A percentile compares a stretch with the other conserved stretches of the same genome.
Evolutionary conservation across 2,797 vertebrate species (phyloP).

Genomic region (Triplophysa yarkandensis): DNA sequence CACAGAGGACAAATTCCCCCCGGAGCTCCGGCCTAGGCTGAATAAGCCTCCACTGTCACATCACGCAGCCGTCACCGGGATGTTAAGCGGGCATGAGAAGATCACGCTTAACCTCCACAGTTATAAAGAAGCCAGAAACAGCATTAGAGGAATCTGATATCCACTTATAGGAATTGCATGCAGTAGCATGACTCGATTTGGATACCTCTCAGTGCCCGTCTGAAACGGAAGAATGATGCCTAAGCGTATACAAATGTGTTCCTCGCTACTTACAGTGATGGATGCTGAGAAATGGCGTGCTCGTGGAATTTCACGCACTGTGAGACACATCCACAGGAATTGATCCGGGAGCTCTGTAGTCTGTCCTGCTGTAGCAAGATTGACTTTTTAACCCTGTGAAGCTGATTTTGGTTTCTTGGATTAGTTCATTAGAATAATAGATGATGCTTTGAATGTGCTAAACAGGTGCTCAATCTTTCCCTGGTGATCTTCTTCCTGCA

Average conservation of each 20-base stretch:
- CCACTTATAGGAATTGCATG: constrained; percentile 1
- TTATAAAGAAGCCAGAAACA: background rate
- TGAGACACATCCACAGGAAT: background rate
- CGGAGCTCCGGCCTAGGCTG: constrained; percentile 54
- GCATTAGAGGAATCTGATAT: constrained; percentile 18
- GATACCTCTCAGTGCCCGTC: background rate
- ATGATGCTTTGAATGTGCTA: background rate
- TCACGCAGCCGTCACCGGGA: constrained; percentile 63
- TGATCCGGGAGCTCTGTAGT: background rate
- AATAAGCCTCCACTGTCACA: constrained; percentile 62
- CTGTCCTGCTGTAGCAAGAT: background rate
- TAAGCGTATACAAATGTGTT: background rate
- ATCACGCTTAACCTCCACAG: constrained; percentile 12
- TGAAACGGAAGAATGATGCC: background rate
- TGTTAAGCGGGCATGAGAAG: constrained; percentile 53
- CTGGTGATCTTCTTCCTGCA: constrained; percentile 17
- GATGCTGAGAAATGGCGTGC: background rate
- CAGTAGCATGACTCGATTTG: constrained; percentile 1
- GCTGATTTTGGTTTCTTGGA: background rate
- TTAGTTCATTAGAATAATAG: background rate
- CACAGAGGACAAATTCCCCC: constrained; percentile 69
- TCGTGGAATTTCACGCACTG: background rate
- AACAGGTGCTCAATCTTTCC: background rate
- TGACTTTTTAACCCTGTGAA: background rate
- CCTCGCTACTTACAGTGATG: background rate